phyloP scores from a whole-genome alignment of 1,140 invertebrate genomes.

The Idris sp. region DNA sequence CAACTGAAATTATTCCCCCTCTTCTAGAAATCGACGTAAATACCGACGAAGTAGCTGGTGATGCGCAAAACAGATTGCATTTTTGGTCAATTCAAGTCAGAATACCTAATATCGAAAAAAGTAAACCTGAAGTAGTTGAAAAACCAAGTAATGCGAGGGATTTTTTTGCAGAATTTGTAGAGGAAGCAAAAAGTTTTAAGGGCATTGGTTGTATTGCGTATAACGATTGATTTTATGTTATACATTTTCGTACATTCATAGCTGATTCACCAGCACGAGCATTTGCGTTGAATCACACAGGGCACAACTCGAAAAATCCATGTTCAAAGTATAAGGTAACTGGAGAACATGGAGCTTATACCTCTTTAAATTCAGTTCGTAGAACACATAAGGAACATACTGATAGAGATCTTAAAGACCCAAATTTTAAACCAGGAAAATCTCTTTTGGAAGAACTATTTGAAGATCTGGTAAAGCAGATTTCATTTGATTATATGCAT shows the following conservation, averaged over 20 bases:
- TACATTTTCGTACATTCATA: conserved; percentile 24
- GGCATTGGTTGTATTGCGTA: conserved; percentile 4
- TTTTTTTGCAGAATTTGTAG: conserved; percentile 17
- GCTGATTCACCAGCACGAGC: conserved; percentile 24
- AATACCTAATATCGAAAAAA: too few species aligned
- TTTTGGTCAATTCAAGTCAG: conserved; percentile 1
- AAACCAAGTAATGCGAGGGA: too few species aligned
- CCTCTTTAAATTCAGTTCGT: conserved; percentile 1
- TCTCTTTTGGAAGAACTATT: conserved; percentile 8
- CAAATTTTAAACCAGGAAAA: conserved; percentile 12
- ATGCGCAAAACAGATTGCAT: conserved; percentile 1
- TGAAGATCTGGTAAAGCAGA: conserved; percentile 4
- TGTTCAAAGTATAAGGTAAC: conserved; percentile 33
- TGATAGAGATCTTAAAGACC: conserved; percentile 6
- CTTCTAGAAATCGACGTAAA: not conserved
- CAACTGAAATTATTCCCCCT: not conserved
- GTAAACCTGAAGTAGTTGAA: not conserved
- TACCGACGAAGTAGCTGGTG: not conserved
- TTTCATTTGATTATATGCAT: conserved; percentile 29
- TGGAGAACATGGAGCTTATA: conserved; percentile 6
- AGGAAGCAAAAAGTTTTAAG: not conserved
- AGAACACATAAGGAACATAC: conserved; percentile 23
- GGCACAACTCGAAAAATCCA: conserved; percentile 17
- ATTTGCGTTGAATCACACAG: conserved; percentile 27
- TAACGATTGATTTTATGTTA: not conserved